phyloP scores from a whole-genome alignment of 2,888 invertebrate genomes.

The Podabrus alpinus region DNA sequence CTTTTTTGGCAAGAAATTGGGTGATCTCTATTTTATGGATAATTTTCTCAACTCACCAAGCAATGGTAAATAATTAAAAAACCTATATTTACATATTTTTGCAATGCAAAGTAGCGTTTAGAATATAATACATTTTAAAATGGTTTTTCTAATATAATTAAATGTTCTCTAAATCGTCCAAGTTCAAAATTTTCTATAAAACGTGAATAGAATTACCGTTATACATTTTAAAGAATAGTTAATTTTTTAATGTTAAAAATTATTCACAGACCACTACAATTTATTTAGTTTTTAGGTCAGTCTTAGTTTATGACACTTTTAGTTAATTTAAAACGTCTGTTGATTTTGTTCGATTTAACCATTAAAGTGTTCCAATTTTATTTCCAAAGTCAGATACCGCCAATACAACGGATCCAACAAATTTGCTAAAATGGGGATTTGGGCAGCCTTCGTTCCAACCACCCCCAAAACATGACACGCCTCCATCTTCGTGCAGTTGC shows the following conservation, averaged over 20 bases:
- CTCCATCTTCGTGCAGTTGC: slow-evolving; percentile 65
- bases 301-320: not conserved
- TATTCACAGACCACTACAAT: not conserved
- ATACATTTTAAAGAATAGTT: slow-evolving; percentile 12
- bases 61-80: not conserved
- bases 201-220: slow-evolving; percentile 22
- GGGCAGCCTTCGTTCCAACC: slow-evolving; percentile 55
- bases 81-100: not conserved
- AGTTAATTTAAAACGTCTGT: not conserved
- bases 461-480: slow-evolving; percentile 63
- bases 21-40: not conserved
- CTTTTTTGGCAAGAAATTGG: not conserved
- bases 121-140: not conserved
- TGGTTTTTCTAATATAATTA: not conserved
- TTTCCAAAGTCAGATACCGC: not conserved
- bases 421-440: slow-evolving; percentile 30
- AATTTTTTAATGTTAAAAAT: slow-evolving; percentile 4
- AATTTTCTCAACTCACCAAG: not conserved
- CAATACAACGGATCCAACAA: not conserved
- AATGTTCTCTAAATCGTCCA: not conserved
- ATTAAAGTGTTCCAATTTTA: not conserved
- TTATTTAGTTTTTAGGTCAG: not conserved
- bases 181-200: not conserved
- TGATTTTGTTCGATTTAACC: not conserved
- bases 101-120: not conserved